A percentile compares a stretch with the other conserved stretches of the same genome.
These are phyloP conservation scores for Dasyornis broadbenti DNA, from an alignment of 2,113 vertebrate species.

Conservation along the genomic window DNA sequence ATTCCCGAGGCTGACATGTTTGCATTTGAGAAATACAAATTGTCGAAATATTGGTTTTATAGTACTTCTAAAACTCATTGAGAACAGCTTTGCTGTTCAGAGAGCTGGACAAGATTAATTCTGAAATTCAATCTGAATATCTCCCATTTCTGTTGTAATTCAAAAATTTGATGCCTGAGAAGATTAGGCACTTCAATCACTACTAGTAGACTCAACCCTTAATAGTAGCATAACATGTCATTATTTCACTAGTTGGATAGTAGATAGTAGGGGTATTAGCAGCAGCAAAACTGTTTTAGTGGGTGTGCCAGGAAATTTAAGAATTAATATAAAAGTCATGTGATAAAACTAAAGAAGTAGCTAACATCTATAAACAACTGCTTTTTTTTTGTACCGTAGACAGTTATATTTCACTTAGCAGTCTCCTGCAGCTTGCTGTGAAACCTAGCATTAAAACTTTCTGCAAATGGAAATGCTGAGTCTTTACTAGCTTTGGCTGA, in stretches of 20 bases:
- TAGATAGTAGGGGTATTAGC: neutral
- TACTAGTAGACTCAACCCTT: neutral
- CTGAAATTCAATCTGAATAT: neutral
- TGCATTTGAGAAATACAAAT: neutral
- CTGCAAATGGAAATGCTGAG: neutral
- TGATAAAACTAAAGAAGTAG: neutral
- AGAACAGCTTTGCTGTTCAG: neutral
- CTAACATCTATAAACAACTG: neutral
- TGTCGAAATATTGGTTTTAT: neutral
- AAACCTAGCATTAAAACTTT: neutral
- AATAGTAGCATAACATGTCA: neutral
- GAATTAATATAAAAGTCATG: neutral
- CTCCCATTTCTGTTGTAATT: constrained; percentile 5
- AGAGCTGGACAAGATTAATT: neutral
- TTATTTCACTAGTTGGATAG: neutral
- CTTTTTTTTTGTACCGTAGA: neutral
- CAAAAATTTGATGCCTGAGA: constrained; percentile 12
- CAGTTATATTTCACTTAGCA: neutral
- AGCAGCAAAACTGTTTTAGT: neutral
- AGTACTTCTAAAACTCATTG: neutral
- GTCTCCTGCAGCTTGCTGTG: neutral
- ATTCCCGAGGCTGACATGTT: neutral
- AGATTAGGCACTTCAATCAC: constrained; percentile 32
- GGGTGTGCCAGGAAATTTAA: neutral
- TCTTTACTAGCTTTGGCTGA: neutral